These are phyloP conservation scores for Paramormyrops kingsleyae DNA, from an alignment of 2,113 vertebrate species.

Conservation along the genomic window DNA sequence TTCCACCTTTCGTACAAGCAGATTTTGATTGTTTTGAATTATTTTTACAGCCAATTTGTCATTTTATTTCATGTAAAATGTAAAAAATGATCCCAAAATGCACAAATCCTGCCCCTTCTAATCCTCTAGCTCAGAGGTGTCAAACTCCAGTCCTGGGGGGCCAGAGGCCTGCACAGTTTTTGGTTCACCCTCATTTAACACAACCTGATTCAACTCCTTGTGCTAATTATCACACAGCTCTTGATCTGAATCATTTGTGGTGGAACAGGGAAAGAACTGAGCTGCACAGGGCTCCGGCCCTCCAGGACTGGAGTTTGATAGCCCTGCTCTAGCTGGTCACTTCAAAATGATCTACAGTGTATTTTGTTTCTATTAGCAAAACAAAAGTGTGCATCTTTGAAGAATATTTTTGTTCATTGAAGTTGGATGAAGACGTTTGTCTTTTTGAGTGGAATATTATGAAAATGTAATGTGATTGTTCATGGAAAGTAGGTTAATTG, in stretches of 20 bases:
- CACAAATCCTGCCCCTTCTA: neutral
- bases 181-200: too few species aligned
- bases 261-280: too few species aligned
- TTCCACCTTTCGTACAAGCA: neutral
- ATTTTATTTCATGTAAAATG: neutral
- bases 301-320: too few species aligned
- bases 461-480: neutral
- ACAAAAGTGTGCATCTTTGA: conserved; percentile 29
- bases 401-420: neutral
- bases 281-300: too few species aligned
- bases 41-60: neutral
- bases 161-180: too few species aligned
- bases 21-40: conserved; percentile 1
- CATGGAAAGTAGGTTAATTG: neutral
- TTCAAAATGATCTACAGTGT: neutral
- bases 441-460: neutral
- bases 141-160: too few species aligned
- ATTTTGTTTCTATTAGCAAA: neutral
- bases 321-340: neutral
- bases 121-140: neutral
- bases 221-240: too few species aligned
- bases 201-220: too few species aligned
- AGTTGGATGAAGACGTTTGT: neutral
- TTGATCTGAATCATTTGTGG: too few species aligned
- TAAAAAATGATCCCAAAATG: neutral